Evolutionary conservation across 2,888 invertebrate species (phyloP), one percentile per base, ranked within the genome.

Genomic region (Lasioglossum vierecki): DNA sequence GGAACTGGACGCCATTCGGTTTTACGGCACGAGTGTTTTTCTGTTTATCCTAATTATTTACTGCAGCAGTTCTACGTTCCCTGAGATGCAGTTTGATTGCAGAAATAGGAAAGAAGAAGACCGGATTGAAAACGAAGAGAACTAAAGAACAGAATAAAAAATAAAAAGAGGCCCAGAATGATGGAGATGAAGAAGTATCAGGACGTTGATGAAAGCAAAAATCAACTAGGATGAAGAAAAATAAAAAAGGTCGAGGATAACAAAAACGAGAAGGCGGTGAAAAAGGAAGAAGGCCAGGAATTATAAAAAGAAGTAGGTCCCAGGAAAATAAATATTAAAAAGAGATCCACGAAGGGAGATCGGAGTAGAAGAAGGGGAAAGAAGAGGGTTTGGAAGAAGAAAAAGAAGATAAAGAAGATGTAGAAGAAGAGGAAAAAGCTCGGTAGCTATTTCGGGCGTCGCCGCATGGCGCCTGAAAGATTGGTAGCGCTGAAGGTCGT

Each of bases 401-500:
- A 15, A 30, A 63, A 30, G 30, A 35, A 35, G 35, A 35, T 35
- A n/a, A n/a, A n/a, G n/a, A 18, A 35, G 66, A 66, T 0, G 35
- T 0, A 8, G 30, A 35, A 2, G 15, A 35, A 2, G 30, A 66
- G 66, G 15, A 30, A 30, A 18, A 30, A 4, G 18, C 66, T 66
- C 66, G 30, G 18, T 8, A 66, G 76, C 46, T 76, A 84, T 79
- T 72, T 41, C 35, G 75, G 35, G 39, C 26, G 26, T 44, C 81
- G 46, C n/a, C 2, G 79, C 11, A 44, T 57, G 87, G 87, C 88
- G 82, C 77, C 84, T 79, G 63, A 85, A 39, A 84, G 85, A 90
- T 89, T 77, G 79, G 63, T 78, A 84, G 66, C 68, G 30, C 78
- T 22, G 79, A 90, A 88, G 88, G 82, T 75, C 84, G 77, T 49